Conservation (phyloP, 2,113 vertebrate species). For the Bujurquina vittata region DNA sequence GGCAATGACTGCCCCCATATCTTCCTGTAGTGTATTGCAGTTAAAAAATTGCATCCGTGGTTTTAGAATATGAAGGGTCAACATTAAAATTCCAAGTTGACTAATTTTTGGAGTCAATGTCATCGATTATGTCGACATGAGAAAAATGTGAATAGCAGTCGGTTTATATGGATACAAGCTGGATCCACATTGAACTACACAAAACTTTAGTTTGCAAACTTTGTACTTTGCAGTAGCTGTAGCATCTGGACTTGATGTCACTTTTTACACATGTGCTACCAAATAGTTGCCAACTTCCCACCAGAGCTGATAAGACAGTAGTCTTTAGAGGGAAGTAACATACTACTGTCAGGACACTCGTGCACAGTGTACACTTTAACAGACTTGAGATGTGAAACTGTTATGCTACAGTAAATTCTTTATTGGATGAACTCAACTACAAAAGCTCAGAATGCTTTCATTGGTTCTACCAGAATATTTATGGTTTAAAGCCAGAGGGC, state of each 20-base stretch:
- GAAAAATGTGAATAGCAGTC: not conserved
- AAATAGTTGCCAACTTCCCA: not conserved
- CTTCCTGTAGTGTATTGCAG: too few relatives aligned
- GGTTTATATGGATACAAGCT: not conserved
- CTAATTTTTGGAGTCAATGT: too few relatives aligned
- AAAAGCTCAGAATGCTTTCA: not conserved
- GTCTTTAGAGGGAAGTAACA: not conserved
- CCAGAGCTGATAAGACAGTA: not conserved
- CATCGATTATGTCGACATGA: too few relatives aligned
- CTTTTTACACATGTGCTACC: not conserved
- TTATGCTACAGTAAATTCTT: not conserved
- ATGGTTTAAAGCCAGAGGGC: not conserved
- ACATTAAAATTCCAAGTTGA: too few relatives aligned
- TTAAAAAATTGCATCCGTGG: too few relatives aligned
- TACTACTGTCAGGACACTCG: not conserved
- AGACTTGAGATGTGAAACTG: not conserved
- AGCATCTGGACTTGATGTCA: not conserved
- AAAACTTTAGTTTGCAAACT: not conserved
- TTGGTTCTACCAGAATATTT: not conserved
- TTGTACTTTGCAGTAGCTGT: not conserved
- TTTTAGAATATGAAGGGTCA: too few relatives aligned
- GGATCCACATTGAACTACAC: not conserved
- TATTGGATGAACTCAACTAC: too few relatives aligned
- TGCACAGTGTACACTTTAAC: not conserved
- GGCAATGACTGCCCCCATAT: too few relatives aligned